phyloP scores from a whole-genome alignment of 2,797 vertebrate genomes.

The Coregonus sp. region DNA sequence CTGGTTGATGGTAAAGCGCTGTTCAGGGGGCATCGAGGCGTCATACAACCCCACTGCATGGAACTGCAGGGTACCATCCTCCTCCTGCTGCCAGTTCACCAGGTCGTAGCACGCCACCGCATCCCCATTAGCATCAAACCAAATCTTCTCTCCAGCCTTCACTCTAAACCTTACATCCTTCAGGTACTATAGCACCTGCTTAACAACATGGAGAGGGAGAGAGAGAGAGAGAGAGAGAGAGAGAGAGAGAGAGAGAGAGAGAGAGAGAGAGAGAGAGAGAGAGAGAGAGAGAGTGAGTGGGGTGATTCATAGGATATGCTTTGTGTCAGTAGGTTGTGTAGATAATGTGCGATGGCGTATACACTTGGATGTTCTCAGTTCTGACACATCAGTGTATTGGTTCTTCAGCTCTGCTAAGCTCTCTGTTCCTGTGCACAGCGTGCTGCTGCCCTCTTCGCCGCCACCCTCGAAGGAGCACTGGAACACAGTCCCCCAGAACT shows the following conservation, averaged over 20 bases:
- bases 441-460: neutral
- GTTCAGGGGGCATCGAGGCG: slow-evolving; percentile 25
- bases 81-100: neutral
- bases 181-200: no score
- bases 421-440: slow-evolving; percentile 37
- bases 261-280: neutral
- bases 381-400: slow-evolving; percentile 34
- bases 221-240: no score
- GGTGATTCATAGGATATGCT: no score
- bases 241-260: no score
- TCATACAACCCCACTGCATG: slow-evolving; percentile 36
- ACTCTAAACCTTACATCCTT: no score
- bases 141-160: neutral
- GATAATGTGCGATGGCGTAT: slow-evolving; percentile 37
- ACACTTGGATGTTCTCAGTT: slow-evolving; percentile 36
- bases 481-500: slow-evolving; percentile 41
- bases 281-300: neutral
- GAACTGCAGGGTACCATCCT: slow-evolving; percentile 24
- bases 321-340: slow-evolving; percentile 32
- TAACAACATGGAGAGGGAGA: neutral
- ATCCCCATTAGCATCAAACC: slow-evolving; percentile 33
- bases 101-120: slow-evolving; percentile 36
- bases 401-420: slow-evolving; percentile 28
- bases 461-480: slow-evolving; percentile 21
- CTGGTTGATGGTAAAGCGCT: slow-evolving; percentile 24